Percentiles rank a stretch among this genome's conserved stretches.
phyloP scores from a whole-genome alignment of 2,888 invertebrate species.

The Pemphredon lugubris region DNA sequence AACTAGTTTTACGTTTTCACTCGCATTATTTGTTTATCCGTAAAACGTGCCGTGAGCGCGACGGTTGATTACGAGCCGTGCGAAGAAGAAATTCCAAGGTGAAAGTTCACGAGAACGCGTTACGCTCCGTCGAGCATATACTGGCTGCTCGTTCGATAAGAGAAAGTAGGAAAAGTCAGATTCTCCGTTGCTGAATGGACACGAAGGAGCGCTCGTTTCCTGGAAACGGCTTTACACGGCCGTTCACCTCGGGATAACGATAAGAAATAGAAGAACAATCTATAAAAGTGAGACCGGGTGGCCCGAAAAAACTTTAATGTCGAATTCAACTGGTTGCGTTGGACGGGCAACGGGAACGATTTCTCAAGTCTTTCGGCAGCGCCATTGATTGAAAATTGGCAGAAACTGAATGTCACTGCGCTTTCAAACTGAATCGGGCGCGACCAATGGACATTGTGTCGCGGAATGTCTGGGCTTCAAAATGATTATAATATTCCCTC shows the following conservation, averaged over 20 bases:
- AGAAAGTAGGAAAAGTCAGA: conserved; percentile 67
- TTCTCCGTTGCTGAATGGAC: conserved; percentile 44
- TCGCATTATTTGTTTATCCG: conserved; percentile 13
- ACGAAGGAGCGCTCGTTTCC: conserved; percentile 40
- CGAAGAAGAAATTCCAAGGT: conserved; percentile 61
- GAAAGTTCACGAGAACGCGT: conserved; percentile 66
- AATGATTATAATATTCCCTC: conserved; percentile 21
- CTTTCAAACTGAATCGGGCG: conserved; percentile 3
- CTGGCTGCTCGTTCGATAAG: conserved; percentile 37
- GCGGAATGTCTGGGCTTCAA: conserved; percentile 34
- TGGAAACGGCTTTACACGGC: conserved; percentile 36
- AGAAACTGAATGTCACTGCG: conserved; percentile 20
- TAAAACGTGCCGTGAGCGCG: conserved; percentile 35
- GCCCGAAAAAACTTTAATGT: conserved; percentile 6
- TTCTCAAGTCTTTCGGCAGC: conserved; percentile 23
- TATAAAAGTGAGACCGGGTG: background rate
- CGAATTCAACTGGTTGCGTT: conserved; percentile 7
- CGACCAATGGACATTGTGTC: conserved; percentile 25
- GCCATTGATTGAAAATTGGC: conserved; percentile 35
- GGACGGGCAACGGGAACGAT: background rate
- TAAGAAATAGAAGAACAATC: conserved; percentile 1
- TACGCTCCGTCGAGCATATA: conserved; percentile 35
- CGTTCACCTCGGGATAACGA: conserved; percentile 37
- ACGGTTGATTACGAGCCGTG: conserved; percentile 33
- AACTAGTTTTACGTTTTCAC: conserved; percentile 41